These are phyloP conservation scores for Nomada ferruginata DNA, from an alignment of 2,888 invertebrate genomes.

Conservation along the genomic window DNA sequence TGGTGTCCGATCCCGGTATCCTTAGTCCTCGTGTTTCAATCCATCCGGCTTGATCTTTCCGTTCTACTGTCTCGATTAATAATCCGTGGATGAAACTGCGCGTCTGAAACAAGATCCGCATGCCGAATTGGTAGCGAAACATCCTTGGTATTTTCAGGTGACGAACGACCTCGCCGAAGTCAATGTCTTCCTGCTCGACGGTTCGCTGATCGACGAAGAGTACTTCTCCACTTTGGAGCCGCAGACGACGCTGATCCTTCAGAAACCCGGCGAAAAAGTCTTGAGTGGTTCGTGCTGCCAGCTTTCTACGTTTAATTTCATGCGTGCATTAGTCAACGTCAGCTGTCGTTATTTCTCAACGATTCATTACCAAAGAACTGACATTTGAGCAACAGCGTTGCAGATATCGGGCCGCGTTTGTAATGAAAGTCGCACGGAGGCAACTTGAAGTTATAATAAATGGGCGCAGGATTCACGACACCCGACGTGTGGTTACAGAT, in stretches of 20 bases:
- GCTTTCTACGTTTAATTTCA: neutral
- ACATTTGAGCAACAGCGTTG: no score
- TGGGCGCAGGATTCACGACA: neutral
- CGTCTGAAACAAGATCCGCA: no score
- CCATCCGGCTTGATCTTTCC: no score
- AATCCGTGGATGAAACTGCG: no score
- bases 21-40: no score
- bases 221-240: conserved; percentile 90
- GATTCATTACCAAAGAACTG: no score
- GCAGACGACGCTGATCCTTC: conserved; percentile 90
- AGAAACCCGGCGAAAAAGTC: conserved; percentile 81
- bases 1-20: no score
- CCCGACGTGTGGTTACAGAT: conserved; percentile 84
- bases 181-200: conserved; percentile 79
- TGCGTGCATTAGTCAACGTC: no score
- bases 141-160: conserved; percentile 63
- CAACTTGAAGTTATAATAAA: neutral
- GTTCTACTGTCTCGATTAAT: no score
- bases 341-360: no score
- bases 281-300: conserved; percentile 79
- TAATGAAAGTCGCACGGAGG: neutral
- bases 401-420: no score
- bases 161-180: conserved; percentile 74
- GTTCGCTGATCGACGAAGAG: conserved; percentile 87
- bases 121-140: neutral